A percentile compares a stretch with the other conserved stretches of the same genome.
Conservation (phyloP, 1,140 invertebrate species). For the Pantala flavescens region DNA sequence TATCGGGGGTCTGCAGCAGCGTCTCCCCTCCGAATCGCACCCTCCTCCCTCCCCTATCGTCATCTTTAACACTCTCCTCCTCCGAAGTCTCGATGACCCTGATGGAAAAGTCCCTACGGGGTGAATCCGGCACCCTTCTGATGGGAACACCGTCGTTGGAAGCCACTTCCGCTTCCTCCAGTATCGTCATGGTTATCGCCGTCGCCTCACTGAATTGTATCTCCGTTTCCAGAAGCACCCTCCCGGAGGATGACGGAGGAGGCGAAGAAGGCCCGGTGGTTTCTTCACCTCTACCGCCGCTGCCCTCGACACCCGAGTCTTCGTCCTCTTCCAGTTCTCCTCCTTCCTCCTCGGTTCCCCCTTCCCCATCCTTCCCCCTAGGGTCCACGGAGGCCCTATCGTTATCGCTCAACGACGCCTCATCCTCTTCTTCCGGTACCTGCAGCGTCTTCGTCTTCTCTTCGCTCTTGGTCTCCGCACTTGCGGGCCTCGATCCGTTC, state of each 20-base stretch:
- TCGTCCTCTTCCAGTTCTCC: conserved; percentile 16
- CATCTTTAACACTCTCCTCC: conserved; percentile 26
- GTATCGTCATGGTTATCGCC: conserved; percentile 66
- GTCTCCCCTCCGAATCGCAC: conserved; percentile 74
- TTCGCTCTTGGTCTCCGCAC: conserved; percentile 16
- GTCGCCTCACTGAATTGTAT: conserved; percentile 65
- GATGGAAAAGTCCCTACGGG: conserved; percentile 22
- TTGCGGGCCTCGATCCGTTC: neutral
- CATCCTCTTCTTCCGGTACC: conserved; percentile 18
- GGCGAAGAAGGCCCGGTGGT: neutral
- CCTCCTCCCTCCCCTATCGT: conserved; percentile 31
- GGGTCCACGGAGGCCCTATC: neutral
- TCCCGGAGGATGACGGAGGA: conserved; percentile 19
- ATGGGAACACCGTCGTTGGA: conserved; percentile 30
- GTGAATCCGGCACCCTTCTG: conserved; percentile 32
- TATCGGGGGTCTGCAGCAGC: conserved; percentile 68
- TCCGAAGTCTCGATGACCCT: conserved; percentile 33
- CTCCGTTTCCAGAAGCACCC: conserved; percentile 67
- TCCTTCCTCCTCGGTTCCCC: neutral
- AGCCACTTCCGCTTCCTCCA: conserved; percentile 49
- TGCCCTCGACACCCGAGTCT: conserved; percentile 24
- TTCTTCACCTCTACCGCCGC: conserved; percentile 18
- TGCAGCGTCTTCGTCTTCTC: conserved; percentile 18
- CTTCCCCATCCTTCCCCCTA: no score
- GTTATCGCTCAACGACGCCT: conserved; percentile 2